Evolutionary conservation across 2,113 vertebrate species (phyloP).

Genomic region (Salvelinus alpinus): DNA sequence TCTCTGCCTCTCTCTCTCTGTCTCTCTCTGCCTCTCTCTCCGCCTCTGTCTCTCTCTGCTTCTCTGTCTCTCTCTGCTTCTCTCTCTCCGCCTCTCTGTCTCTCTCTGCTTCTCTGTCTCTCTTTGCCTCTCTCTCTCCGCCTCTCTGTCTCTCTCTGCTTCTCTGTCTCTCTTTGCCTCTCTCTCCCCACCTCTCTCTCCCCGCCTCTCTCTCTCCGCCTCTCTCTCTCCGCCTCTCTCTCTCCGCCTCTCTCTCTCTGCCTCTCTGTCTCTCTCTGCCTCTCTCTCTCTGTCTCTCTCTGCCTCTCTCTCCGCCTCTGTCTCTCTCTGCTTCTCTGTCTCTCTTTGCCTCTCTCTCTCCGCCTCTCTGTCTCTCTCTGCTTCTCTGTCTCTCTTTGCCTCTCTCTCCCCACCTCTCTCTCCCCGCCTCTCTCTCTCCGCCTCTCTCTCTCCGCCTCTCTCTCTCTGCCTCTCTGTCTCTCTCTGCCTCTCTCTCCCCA

Average conservation of each 20-base stretch:
- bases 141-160: not conserved
- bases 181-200: not conserved
- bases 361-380: slow-evolving; percentile 1
- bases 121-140: not conserved
- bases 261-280: not conserved
- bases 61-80: not conserved
- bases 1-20: too few relatives aligned
- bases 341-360: too few relatives aligned
- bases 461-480: too few relatives aligned
- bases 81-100: not conserved
- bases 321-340: too few relatives aligned
- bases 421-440: not conserved
- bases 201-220: not conserved
- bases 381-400: not conserved
- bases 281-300: too few relatives aligned
- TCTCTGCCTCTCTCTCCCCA: too few relatives aligned
- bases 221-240: not conserved
- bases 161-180: not conserved
- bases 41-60: too few relatives aligned
- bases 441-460: not conserved
- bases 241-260: not conserved
- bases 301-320: too few relatives aligned
- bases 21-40: too few relatives aligned
- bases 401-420: not conserved
- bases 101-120: not conserved